Conservation (phyloP, 1,140 invertebrate species). For the Heliconius himera region DNA sequence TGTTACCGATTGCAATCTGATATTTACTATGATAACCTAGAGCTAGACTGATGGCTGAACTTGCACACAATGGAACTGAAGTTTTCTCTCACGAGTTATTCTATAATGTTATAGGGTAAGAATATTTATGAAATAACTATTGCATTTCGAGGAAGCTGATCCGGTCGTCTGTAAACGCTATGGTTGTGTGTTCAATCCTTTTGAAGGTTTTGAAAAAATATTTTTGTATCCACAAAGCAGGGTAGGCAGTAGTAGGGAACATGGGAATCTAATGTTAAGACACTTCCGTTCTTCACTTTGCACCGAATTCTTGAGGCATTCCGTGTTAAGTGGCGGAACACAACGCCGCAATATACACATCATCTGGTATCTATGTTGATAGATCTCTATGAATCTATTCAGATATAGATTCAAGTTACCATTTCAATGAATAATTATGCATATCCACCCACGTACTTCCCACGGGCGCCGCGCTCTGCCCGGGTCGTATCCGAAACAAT, state of each 20-base stretch:
- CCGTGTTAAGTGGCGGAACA: neutral
- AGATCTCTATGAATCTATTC: neutral
- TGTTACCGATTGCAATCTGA: constrained; percentile 28
- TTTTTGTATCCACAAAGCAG: too few species aligned
- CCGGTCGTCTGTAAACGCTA: too few species aligned
- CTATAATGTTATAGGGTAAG: constrained; percentile 1
- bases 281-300: neutral
- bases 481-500: constrained; percentile 61
- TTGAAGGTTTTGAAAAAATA: too few species aligned
- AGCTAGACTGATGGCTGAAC: constrained; percentile 16
- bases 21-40: constrained; percentile 18
- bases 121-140: neutral
- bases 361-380: neutral
- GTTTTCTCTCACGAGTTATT: constrained; percentile 16
- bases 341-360: neutral
- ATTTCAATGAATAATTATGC: constrained; percentile 28
- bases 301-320: neutral
- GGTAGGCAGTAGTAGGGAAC: too few species aligned
- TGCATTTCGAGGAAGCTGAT: neutral
- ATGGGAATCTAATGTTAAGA: too few species aligned
- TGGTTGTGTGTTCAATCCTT: too few species aligned
- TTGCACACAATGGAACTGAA: neutral
- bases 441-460: constrained; percentile 37
- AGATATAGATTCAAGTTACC: neutral
- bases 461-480: constrained; percentile 45